These are phyloP conservation scores for Noturus placidus DNA, from an alignment of 2,113 vertebrate species.

Conservation along the genomic window DNA sequence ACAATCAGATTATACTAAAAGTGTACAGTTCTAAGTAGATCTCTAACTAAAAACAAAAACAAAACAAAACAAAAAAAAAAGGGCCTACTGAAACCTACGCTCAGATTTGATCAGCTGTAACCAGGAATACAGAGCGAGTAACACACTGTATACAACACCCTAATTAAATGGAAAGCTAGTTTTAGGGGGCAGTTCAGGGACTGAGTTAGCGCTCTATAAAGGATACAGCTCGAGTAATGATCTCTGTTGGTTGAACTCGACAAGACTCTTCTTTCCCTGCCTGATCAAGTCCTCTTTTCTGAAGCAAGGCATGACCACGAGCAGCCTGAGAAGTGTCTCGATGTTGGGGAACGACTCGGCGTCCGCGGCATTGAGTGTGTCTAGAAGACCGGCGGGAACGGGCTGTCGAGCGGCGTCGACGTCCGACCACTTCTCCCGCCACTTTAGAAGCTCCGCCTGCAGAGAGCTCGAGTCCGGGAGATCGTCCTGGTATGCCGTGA, in stretches of 20 bases:
- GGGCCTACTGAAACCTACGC: constrained; percentile 54
- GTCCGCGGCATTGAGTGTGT: constrained; percentile 71
- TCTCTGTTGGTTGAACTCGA: constrained; percentile 66
- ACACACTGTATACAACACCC: constrained; percentile 57
- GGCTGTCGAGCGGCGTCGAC: constrained; percentile 61
- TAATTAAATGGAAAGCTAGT: constrained; percentile 47
- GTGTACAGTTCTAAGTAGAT: constrained; percentile 53
- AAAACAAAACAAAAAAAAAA: constrained; percentile 12
- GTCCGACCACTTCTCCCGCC: constrained; percentile 74
- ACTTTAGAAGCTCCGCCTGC: constrained; percentile 68
- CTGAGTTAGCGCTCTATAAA: constrained; percentile 61
- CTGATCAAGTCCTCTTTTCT: constrained; percentile 72
- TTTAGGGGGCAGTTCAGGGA: constrained; percentile 45
- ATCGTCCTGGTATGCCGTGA: constrained; percentile 71
- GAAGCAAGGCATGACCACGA: constrained; percentile 72
- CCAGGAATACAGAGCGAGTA: constrained; percentile 57
- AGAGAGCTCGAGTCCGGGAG: constrained; percentile 70
- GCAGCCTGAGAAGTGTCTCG: constrained; percentile 73
- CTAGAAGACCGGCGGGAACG: constrained; percentile 71
- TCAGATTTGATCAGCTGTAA: constrained; percentile 52
- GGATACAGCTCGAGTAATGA: constrained; percentile 68
- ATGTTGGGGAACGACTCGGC: constrained; percentile 73
- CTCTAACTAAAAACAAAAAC: constrained; percentile 26
- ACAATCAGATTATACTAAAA: constrained; percentile 51
- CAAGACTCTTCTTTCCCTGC: constrained; percentile 68